These are phyloP conservation scores for Entosphenus tridentatus DNA, from an alignment of 2,113 vertebrate species.

Conservation along the genomic window DNA sequence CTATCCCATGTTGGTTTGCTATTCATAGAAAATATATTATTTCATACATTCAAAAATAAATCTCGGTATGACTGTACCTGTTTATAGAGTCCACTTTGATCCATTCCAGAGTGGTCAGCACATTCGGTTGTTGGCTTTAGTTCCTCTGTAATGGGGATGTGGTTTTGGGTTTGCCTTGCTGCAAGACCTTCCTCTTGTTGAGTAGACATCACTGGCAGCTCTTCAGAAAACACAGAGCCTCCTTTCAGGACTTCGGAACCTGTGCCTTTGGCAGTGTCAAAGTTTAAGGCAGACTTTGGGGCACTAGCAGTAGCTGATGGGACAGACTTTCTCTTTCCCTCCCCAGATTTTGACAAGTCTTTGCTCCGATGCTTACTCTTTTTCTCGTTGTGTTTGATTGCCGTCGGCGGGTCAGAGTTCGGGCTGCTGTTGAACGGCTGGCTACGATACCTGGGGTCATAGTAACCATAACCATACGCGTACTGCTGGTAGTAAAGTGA, in stretches of 20 bases:
- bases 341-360: not conserved
- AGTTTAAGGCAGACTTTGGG: conserved; percentile 1
- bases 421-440: conserved; percentile 74
- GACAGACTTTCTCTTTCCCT: conserved; percentile 1
- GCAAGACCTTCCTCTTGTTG: conserved; percentile 3
- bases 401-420: not conserved
- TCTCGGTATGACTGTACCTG: too few species aligned
- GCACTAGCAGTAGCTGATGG: not conserved
- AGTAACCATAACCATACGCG: conserved; percentile 69
- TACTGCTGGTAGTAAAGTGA: conserved; percentile 97
- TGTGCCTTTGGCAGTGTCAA: not conserved
- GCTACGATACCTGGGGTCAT: conserved; percentile 71
- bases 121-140: too few species aligned
- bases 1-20: too few species aligned
- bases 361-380: conserved; percentile 4
- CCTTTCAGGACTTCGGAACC: not conserved
- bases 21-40: too few species aligned
- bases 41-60: too few species aligned
- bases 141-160: not conserved
- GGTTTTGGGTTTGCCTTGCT: conserved; percentile 1
- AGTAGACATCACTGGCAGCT: not conserved
- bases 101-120: too few species aligned
- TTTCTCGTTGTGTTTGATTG: not conserved
- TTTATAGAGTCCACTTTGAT: too few species aligned
- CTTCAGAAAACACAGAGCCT: conserved; percentile 2